phyloP scores from a whole-genome alignment of 2,888 invertebrate species.

The Diplazon laetatorius region DNA sequence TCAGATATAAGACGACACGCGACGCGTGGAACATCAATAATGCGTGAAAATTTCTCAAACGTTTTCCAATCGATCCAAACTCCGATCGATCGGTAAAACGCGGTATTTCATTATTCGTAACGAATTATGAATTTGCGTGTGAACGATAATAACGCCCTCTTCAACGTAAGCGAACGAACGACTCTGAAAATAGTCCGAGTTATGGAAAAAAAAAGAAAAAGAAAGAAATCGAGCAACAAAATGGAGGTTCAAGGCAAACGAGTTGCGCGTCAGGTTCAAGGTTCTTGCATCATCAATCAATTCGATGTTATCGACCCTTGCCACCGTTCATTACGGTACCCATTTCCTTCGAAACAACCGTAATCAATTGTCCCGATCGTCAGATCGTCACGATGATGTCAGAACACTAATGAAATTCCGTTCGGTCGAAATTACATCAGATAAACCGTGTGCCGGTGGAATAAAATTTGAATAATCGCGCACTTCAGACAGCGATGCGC shows the following conservation, averaged over 20 bases:
- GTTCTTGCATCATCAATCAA: neutral
- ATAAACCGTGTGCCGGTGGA: too few species aligned
- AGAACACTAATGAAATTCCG: too few species aligned
- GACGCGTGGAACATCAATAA: neutral
- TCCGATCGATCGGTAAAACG: too few species aligned
- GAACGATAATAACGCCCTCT: too few species aligned
- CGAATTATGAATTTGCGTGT: too few species aligned
- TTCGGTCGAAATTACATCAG: too few species aligned
- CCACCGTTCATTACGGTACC: too few species aligned
- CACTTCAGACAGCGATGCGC: neutral
- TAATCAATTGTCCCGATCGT: neutral
- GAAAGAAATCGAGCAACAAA: neutral
- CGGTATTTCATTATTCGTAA: too few species aligned
- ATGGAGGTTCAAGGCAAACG: slow-evolving; percentile 14
- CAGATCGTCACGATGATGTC: neutral
- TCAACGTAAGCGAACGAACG: too few species aligned
- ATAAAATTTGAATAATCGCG: neutral
- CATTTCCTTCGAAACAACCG: slow-evolving; percentile 1
- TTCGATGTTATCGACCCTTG: too few species aligned
- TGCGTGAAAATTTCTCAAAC: neutral
- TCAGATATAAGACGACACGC: too few species aligned
- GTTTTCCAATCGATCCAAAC: neutral
- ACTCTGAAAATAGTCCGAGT: too few species aligned
- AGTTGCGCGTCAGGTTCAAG: slow-evolving; percentile 33
- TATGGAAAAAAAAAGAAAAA: neutral